phyloP scores from a whole-genome alignment of 1,140 invertebrate species.

The Drosophila azteca region DNA sequence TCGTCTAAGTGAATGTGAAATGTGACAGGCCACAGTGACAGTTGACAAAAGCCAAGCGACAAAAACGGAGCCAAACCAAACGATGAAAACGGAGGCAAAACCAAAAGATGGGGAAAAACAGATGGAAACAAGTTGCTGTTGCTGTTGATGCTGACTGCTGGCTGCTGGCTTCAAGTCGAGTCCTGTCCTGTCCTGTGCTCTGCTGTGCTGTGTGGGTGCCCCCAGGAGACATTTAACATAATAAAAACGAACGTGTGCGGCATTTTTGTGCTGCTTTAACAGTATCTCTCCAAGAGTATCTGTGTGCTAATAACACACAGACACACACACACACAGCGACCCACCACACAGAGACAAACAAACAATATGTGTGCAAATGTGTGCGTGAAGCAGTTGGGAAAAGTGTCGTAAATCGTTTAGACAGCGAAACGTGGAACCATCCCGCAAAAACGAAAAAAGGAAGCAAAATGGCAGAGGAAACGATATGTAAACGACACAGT shows the following conservation, averaged over 20 bases:
- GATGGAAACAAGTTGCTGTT: conserved; percentile 45
- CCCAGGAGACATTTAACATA: conserved; percentile 81
- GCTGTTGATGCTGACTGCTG: conserved; percentile 29
- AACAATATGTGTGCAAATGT: conserved; percentile 73
- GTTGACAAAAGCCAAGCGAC: conserved; percentile 54
- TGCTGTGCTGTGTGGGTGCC: conserved; percentile 30
- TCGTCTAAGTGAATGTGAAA: conserved; percentile 63
- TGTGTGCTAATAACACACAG: conserved; percentile 66
- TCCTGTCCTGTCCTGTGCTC: too few relatives aligned
- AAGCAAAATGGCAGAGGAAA: conserved; percentile 32
- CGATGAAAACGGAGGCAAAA: conserved; percentile 11
- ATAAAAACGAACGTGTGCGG: conserved; percentile 80
- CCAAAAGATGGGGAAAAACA: conserved; percentile 20
- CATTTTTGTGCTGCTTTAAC: conserved; percentile 66
- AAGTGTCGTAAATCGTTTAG: conserved; percentile 82
- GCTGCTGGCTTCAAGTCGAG: too few relatives aligned
- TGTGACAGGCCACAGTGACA: conserved; percentile 71
- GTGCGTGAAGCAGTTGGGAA: conserved; percentile 76
- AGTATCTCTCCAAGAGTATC: conserved; percentile 41
- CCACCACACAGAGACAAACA: conserved; percentile 22
- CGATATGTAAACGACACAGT: conserved; percentile 75
- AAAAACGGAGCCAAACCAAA: conserved; percentile 14
- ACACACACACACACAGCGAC: conserved; percentile 16
- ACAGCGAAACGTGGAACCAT: conserved; percentile 70
- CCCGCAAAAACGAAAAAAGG: conserved; percentile 12